phyloP scores from a whole-genome alignment of 2,888 invertebrate species.

The Melanchra persicariae region DNA sequence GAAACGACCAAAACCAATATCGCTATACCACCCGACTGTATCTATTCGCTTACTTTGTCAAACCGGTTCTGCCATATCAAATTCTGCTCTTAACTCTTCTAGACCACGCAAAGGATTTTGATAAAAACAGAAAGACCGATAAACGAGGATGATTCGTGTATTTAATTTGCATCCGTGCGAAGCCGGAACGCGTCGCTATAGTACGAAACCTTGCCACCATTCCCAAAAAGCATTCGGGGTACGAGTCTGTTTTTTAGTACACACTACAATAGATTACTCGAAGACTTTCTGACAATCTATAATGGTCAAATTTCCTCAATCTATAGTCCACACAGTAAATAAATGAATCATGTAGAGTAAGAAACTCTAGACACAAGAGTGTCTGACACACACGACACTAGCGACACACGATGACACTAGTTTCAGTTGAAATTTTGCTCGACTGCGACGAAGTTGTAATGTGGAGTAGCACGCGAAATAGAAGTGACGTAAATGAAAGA shows the following conservation, averaged over 20 bases:
- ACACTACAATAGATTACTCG: conserved; percentile 5
- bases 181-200: too few species aligned
- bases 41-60: too few species aligned
- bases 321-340: conserved; percentile 19
- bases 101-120: too few species aligned
- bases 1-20: too few species aligned
- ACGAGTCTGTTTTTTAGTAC: conserved; percentile 10
- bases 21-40: too few species aligned
- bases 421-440: background rate
- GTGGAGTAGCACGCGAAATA: background rate
- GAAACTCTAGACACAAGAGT: conserved; percentile 21
- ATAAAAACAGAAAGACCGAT: too few species aligned
- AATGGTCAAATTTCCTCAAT: background rate
- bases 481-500: background rate
- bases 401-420: conserved; percentile 27
- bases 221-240: conserved; percentile 11
- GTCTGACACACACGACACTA: conserved; percentile 51
- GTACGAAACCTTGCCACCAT: background rate
- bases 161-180: too few species aligned
- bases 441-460: background rate
- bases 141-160: too few species aligned
- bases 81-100: too few species aligned
- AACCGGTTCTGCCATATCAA: too few species aligned
- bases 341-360: background rate
- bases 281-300: conserved; percentile 6